Evolutionary conservation across 2,113 vertebrate species (phyloP).

Genomic region (Anser brachyrhynchus): DNA sequence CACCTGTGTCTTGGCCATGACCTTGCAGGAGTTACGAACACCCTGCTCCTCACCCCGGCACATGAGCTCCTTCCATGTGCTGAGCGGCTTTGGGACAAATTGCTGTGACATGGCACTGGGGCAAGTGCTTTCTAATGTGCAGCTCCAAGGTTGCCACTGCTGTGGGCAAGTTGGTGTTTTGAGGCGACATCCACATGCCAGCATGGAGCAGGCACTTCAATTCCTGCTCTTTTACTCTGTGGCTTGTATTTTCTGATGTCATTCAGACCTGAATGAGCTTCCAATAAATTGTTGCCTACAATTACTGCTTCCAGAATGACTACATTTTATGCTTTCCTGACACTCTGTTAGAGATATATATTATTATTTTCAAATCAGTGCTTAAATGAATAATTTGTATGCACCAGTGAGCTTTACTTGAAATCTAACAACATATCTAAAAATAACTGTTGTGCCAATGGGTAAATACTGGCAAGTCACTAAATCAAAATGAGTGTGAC

Average conservation of each 20-base stretch:
- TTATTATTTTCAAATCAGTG: slow-evolving; percentile 73
- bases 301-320: slow-evolving; percentile 53
- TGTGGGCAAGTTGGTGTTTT: not conserved
- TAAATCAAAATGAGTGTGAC: slow-evolving; percentile 72
- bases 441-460: slow-evolving; percentile 72
- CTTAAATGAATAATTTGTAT: slow-evolving; percentile 71
- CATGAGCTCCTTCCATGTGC: not conserved
- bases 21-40: not conserved
- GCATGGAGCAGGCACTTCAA: not conserved
- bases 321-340: slow-evolving; percentile 48
- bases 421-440: slow-evolving; percentile 66
- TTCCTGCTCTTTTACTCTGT: not conserved
- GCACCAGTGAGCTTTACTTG: slow-evolving; percentile 59
- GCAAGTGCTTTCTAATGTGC: not conserved
- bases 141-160: not conserved
- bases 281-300: slow-evolving; percentile 21
- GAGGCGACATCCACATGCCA: not conserved
- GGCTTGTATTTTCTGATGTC: slow-evolving; percentile 3
- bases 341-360: slow-evolving; percentile 18
- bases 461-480: slow-evolving; percentile 64
- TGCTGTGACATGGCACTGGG: not conserved
- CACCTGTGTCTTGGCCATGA: not conserved
- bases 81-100: not conserved
- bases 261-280: slow-evolving; percentile 52
- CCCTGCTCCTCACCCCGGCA: not conserved